Percentiles rank a stretch among this genome's conserved stretches.
Conservation (phyloP, 2,888 invertebrate species). For the Archips crataeganus region DNA sequence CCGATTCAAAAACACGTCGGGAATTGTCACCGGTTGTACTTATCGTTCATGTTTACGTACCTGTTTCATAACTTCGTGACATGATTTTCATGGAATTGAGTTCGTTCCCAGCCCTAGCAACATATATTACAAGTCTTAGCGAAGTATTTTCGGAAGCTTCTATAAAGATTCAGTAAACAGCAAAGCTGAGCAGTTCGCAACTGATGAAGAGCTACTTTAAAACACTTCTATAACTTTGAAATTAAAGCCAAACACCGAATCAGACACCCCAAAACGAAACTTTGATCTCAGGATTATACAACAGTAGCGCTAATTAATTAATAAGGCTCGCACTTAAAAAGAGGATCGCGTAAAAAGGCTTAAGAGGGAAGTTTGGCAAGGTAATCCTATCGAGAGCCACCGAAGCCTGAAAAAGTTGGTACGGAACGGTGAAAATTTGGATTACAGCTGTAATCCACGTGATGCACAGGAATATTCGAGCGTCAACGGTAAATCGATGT, state of each 20-base stretch:
- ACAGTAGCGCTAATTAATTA: constrained; percentile 73
- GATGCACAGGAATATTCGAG: constrained; percentile 56
- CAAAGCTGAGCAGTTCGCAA: neutral
- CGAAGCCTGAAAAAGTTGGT: constrained; percentile 63
- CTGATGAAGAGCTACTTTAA: constrained; percentile 21
- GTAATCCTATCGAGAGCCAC: constrained; percentile 66
- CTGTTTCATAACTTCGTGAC: too few species aligned
- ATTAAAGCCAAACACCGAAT: constrained; percentile 47
- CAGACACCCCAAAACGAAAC: constrained; percentile 54
- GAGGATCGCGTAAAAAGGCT: constrained; percentile 67
- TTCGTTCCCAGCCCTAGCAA: too few species aligned
- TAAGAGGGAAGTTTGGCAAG: constrained; percentile 68
- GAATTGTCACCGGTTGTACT: too few species aligned
- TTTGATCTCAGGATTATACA: constrained; percentile 63
- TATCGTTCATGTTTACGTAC: too few species aligned
- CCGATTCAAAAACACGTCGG: too few species aligned
- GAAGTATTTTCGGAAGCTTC: too few species aligned
- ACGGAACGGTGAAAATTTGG: constrained; percentile 65
- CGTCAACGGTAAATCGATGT: constrained; percentile 55
- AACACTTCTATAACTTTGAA: constrained; percentile 41
- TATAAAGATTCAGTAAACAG: neutral
- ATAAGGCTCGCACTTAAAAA: constrained; percentile 74
- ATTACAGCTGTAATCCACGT: constrained; percentile 69
- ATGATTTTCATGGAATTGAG: too few species aligned
- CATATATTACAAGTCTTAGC: too few species aligned